These are phyloP conservation scores for Dipodomys spectabilis DNA, from an alignment of 2,113 vertebrate genomes.

Conservation along the genomic window DNA sequence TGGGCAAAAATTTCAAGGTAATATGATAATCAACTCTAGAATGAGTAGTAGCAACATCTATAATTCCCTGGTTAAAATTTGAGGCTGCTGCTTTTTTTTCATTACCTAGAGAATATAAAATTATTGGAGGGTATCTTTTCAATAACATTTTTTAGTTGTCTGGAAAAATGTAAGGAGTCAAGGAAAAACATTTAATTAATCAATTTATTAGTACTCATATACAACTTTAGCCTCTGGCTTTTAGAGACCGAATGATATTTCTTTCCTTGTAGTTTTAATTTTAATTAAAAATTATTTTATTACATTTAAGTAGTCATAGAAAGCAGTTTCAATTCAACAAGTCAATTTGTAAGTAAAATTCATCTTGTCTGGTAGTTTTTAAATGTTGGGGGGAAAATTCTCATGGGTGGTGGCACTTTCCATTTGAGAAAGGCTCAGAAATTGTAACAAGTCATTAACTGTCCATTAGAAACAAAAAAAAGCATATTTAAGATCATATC, in stretches of 20 bases:
- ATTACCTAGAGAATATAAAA: not conserved
- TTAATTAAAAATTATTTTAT: too few species aligned
- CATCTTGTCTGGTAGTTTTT: slow-evolving; percentile 16
- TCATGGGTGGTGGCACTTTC: slow-evolving; percentile 10
- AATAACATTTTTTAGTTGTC: not conserved
- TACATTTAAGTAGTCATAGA: too few species aligned
- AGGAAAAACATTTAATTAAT: not conserved
- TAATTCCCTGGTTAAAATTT: not conserved
- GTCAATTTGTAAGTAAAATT: not conserved
- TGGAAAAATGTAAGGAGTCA: not conserved
- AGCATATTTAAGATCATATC: slow-evolving; percentile 12
- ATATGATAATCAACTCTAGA: not conserved
- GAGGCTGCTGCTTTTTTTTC: not conserved
- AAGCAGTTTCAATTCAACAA: too few species aligned
- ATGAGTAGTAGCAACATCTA: not conserved
- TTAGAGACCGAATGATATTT: slow-evolving; percentile 17
- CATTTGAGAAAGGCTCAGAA: not conserved
- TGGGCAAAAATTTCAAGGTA: slow-evolving; percentile 5
- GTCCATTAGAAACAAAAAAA: slow-evolving; percentile 47
- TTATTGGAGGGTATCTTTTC: not conserved
- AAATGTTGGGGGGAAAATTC: slow-evolving; percentile 14
- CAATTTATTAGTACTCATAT: not conserved
- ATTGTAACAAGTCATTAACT: slow-evolving; percentile 21
- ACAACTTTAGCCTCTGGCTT: not conserved
- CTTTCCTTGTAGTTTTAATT: slow-evolving; percentile 3